These are phyloP conservation scores for Calliopum simillimum DNA, from an alignment of 2,888 invertebrate species.

Conservation along the genomic window DNA sequence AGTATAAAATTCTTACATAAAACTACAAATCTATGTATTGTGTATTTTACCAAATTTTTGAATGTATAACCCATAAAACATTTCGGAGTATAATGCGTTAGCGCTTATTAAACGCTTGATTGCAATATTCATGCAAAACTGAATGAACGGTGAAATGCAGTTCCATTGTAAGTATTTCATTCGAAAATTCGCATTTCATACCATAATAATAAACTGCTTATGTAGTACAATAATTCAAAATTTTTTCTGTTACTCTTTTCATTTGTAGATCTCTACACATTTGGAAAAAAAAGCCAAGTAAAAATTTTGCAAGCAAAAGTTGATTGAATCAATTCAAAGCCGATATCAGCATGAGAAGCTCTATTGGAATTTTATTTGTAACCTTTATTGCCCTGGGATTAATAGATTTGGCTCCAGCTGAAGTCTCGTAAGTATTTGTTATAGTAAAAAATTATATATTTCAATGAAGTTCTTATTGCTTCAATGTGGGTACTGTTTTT, in stretches of 20 bases:
- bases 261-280: slow-evolving; percentile 4
- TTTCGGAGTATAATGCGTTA: no score
- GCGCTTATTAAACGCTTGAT: slow-evolving; percentile 38
- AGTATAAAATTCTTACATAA: no score
- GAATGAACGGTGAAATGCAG: slow-evolving; percentile 7
- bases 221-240: background rate
- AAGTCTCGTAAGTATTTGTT: slow-evolving; percentile 57
- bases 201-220: background rate
- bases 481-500: no score
- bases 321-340: slow-evolving; percentile 29
- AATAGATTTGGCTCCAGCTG: slow-evolving; percentile 51
- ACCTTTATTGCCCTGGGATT: slow-evolving; percentile 57
- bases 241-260: background rate
- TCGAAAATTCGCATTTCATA: background rate
- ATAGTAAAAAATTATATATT: no score
- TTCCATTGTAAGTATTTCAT: background rate
- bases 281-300: background rate
- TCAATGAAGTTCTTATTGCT: no score
- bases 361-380: slow-evolving; percentile 57
- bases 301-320: background rate
- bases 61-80: background rate
- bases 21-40: no score
- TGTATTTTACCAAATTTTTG: no score
- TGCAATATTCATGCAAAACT: slow-evolving; percentile 30
- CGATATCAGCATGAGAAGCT: slow-evolving; percentile 49